Base-by-base conservation (phyloP, 2,797 vertebrate species). In the Argya squamiceps region DNA sequence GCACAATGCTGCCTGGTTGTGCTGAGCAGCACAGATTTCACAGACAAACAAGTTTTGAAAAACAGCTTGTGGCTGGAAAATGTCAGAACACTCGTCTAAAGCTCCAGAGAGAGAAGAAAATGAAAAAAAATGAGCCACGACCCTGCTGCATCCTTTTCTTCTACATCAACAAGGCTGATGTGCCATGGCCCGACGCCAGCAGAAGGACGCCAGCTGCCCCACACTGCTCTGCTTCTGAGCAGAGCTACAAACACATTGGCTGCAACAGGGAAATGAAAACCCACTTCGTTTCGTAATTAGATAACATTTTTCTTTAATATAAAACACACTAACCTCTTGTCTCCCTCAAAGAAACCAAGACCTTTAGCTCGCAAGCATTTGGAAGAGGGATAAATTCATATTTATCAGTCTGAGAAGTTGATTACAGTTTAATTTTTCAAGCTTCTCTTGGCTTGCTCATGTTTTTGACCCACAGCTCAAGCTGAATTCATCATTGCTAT, bases 141-240 rank as follows among this genome's bases (percentile, higher is more conserved):
- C 93, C 88, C 85, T 70, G 74, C 74, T 83, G 93, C 96, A 96
- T 97, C 97, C 85, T 97, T 88, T 92, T 83, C 92, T 97, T 85
- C 84, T 47, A 77, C 65, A 84, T 86, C 94, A 97, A 95, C 87
- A 92, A 88, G 81, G 95, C 94, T 80, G 93, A 97, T 96, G 95
- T 89, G 86, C 86, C 27, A 1, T 94, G 92, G 96, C 88, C 19
- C 0, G 0, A 21, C 3, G 96, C 97, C 97, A 98, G 79, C 43
- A 85, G 78, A n/a, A 97, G 93, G 34, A 73, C 50, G 85, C 64
- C 93, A 95, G 82, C 92, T 78, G 92, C 91, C 86, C 95, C 67
- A 36, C 71, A 23, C 69, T 71, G 91, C 92, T 96, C 93, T 36
- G 56, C 84, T 24, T 27, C 87, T 39, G 56, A 93, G 78, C 22